phyloP scores from a whole-genome alignment of 2,113 vertebrate genomes.

The Canis aureus region DNA sequence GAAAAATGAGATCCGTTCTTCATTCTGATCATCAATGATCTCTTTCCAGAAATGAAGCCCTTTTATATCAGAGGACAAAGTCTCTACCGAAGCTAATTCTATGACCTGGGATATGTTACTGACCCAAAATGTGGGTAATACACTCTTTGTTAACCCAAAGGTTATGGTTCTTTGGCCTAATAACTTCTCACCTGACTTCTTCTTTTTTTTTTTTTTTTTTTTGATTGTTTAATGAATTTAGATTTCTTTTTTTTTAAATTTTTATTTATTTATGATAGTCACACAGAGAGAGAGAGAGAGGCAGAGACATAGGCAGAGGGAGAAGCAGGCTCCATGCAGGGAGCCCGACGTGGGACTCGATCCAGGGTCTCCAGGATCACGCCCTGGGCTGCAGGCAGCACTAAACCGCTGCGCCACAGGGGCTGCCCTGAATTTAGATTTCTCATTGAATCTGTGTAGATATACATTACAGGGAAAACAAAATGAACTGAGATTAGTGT shows the following conservation, averaged over 20 bases:
- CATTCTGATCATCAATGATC: constrained; percentile 34
- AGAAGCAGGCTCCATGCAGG: too few relatives aligned
- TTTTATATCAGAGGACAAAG: not conserved
- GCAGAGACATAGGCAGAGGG: too few relatives aligned
- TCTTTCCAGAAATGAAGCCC: not conserved
- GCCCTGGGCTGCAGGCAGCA: too few relatives aligned
- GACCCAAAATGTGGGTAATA: not conserved
- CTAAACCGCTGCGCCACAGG: too few relatives aligned
- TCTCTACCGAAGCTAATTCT: not conserved
- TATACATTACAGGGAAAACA: not conserved
- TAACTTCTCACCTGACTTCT: not conserved
- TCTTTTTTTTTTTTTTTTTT: not conserved
- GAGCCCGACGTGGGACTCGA: too few relatives aligned
- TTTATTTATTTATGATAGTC: too few relatives aligned
- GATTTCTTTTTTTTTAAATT: too few relatives aligned
- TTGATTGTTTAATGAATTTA: not conserved
- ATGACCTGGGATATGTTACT: not conserved
- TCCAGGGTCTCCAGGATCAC: too few relatives aligned
- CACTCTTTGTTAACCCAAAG: not conserved
- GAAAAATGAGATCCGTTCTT: not conserved
- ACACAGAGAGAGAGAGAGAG: too few relatives aligned
- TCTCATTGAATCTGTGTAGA: not conserved
- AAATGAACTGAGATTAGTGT: not conserved
- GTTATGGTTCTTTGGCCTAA: not conserved
- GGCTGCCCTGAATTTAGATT: not conserved